Evolutionary conservation across 2,888 invertebrate genomes (phyloP), one percentile per base, ranked within the genome.

Genomic region (Agonum fuliginosum): DNA sequence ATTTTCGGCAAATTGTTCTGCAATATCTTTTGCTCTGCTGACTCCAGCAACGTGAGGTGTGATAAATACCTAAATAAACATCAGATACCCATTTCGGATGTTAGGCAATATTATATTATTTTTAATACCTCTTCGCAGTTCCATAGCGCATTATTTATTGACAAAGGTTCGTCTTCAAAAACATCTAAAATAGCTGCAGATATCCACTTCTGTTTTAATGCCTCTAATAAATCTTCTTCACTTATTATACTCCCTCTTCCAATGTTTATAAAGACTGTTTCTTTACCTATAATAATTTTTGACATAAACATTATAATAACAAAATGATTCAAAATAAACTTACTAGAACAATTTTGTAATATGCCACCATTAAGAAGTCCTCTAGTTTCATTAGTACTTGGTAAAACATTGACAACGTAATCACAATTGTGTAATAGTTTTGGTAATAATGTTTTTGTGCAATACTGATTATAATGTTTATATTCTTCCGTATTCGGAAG

Each of bases 161-260:
- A 85, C 43, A 91, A 82, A n/a, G 91, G 91, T 83, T 91, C 91
- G 27, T 81, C 80, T 78, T 86, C 84, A 83, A 89, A 89, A 17
- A 91, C 91, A 84, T 91, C 91, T 48, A 91, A 83, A 80, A 90
- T 87, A 48, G 90, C 90, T 41, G 86, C 89, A 0, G 88, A 86
- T 69, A 91, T 83, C 90, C 90, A 91, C 12, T 86, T 85, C 27
- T 87, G 83, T 67, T 88, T 84, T 34, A 91, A 81, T 8, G 91
- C 90, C 58, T 86, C 84, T 3, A 91, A 79, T 30, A 91, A 83
- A 79, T 87, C 87, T 0, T 81, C 80, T 82, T 91, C 90, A 78
- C 84, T 85, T 12, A 91, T 88, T n/a, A 91, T 83, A 79, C 87
- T 87, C 34, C 91, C 90, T 82, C 91, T 84, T 1, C 91, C 91